Evolutionary conservation across 2,797 vertebrate genomes (phyloP).

Genomic region (Craterocephalus amniculus): DNA sequence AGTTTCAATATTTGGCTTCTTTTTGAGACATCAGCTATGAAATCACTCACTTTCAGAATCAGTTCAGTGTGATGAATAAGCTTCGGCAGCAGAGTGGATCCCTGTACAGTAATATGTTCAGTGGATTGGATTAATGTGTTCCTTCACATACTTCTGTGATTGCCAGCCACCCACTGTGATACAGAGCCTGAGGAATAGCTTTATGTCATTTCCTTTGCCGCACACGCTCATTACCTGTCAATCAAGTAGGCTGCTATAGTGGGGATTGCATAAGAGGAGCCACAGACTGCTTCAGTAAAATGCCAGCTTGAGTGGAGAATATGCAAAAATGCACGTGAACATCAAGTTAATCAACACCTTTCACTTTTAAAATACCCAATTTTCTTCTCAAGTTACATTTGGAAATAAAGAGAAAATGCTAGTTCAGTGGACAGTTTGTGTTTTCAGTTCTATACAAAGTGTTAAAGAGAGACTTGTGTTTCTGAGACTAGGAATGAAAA

Average conservation of each 20-base stretch:
- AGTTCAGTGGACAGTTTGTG: conserved; percentile 9
- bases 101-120: conserved; percentile 26
- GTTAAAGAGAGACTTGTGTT: conserved; percentile 6
- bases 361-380: neutral
- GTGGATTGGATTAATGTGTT: conserved; percentile 52
- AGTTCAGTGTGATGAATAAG: conserved; percentile 6
- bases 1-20: neutral
- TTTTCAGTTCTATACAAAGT: conserved; percentile 24
- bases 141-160: conserved; percentile 30
- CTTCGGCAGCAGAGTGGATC: conserved; percentile 22
- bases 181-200: conserved; percentile 38
- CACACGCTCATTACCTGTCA: conserved; percentile 57
- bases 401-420: neutral
- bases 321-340: neutral
- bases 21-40: conserved; percentile 19
- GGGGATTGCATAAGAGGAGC: conserved; percentile 47
- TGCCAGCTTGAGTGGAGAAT: neutral
- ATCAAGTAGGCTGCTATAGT: conserved; percentile 35
- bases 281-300: neutral
- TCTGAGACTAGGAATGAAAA: conserved; percentile 31
- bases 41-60: conserved; percentile 15
- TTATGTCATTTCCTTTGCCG: conserved; percentile 62
- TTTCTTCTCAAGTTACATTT: neutral
- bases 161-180: conserved; percentile 55
- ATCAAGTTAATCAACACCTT: neutral